Conservation (phyloP, 2,797 vertebrate genomes). For the Scolopax rusticola region DNA sequence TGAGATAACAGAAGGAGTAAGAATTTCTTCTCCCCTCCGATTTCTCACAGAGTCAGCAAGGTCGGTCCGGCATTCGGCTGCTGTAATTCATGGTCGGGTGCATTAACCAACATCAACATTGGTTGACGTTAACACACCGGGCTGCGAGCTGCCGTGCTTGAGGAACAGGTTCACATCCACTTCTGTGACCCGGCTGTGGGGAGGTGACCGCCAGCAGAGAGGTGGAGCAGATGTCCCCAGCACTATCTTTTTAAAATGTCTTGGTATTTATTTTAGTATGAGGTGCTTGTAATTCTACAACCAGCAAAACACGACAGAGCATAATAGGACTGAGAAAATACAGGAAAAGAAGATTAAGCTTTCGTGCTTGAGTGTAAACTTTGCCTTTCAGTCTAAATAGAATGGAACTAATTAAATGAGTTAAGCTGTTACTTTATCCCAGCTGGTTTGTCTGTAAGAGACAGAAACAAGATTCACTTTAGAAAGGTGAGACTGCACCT, state of each 20-base stretch:
- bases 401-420: background rate
- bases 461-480: background rate
- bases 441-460: background rate
- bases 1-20: background rate
- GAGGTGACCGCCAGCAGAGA: background rate
- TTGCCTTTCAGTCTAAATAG: background rate
- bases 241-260: background rate
- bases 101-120: background rate
- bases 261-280: background rate
- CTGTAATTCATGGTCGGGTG: accelerated
- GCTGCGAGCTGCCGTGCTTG: background rate
- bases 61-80: accelerated
- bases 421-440: background rate
- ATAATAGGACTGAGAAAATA: background rate
- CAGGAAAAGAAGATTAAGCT: background rate
- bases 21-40: background rate
- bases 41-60: slow-evolving; percentile 44
- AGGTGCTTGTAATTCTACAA: background rate
- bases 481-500: background rate
- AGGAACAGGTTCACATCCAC: background rate
- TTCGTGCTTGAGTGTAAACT: background rate
- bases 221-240: background rate
- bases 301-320: background rate
- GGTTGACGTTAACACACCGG: accelerated
- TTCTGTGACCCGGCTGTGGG: background rate